A percentile compares a stretch with the other conserved stretches of the same genome.
Conservation (phyloP, 2,113 vertebrate species). For the Lipotes vexillifer region DNA sequence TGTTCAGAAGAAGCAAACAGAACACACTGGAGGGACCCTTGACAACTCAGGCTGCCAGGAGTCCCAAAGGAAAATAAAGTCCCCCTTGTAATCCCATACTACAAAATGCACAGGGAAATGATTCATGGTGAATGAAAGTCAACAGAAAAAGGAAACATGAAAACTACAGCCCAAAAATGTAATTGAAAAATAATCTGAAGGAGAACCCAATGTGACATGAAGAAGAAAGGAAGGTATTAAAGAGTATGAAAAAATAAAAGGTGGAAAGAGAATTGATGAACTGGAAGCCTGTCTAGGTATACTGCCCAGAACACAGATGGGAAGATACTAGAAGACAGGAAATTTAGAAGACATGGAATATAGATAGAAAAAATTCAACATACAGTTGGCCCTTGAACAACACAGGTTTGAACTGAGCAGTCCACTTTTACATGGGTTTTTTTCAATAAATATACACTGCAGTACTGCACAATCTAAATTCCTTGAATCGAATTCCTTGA, state of each 20-base stretch:
- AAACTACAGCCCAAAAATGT: background rate
- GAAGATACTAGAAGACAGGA: background rate
- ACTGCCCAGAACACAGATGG: background rate
- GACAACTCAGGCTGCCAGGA: background rate
- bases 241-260: background rate
- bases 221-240: background rate
- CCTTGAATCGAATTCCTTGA: background rate
- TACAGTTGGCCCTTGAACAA: background rate
- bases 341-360: background rate
- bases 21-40: background rate
- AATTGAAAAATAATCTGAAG: background rate
- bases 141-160: background rate
- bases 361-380: background rate
- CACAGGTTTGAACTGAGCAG: background rate
- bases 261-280: background rate
- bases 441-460: background rate
- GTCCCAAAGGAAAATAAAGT: conserved; percentile 6
- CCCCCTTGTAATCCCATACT: background rate
- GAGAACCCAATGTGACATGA: background rate
- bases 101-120: conserved; percentile 27
- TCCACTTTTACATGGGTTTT: background rate
- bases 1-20: conserved; percentile 1
- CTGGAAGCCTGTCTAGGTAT: background rate
- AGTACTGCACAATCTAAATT: background rate
- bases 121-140: conserved; percentile 1